Base-by-base conservation (phyloP, 2,797 vertebrate species). In the Aldrovandia affinis region DNA sequence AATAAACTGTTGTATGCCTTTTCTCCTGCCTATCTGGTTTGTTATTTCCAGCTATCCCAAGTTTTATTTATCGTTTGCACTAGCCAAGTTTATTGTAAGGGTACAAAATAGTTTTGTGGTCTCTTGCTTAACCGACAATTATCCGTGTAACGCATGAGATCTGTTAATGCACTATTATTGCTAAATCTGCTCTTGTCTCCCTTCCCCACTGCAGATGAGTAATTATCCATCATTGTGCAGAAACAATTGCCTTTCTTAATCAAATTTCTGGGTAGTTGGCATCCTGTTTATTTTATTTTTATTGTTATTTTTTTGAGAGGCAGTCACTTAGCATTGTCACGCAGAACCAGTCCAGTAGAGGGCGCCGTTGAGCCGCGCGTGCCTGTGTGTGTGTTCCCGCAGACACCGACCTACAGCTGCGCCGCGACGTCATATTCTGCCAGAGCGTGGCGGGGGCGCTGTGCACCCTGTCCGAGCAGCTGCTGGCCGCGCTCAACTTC, bases 341-440 rank as follows among this genome's bases (percentile, higher is more conserved):
- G 39, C 36, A 22, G 1, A 44, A 7, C 1, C 8, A 5, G 1
- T 12, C 73, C 25, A 1, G 42, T 70, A 1, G 73, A n/a, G 42
- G 73, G 73, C 73, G n/a, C 39, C n/a, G 42, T 28, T 77, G 73
- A 77, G 73, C 73, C 7, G 20, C 7, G 22, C 47, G 39, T 77
- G 9, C 55, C 15, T 57, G 15, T 57, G 55, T 78, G 33, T 25
- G 6, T 42, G 0, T 0, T 63, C 25, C 0, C n/a, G 14, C 92
- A 99, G 98, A 99, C 90, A 97, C 97, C 0, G 96, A 97, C 81
- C 95, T 99, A 81, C 98, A 99, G 94, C 94, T 98, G 87, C 95
- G 98, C 3, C 93, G 97, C 50, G 98, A 99, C 3, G 96, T 96
- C 85, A 96, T 99, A 90, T 99, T 99, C 94, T 99, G 97, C 90